Evolutionary conservation across 1,140 invertebrate genomes (phyloP).

Genomic region (Penaeus chinensis): DNA sequence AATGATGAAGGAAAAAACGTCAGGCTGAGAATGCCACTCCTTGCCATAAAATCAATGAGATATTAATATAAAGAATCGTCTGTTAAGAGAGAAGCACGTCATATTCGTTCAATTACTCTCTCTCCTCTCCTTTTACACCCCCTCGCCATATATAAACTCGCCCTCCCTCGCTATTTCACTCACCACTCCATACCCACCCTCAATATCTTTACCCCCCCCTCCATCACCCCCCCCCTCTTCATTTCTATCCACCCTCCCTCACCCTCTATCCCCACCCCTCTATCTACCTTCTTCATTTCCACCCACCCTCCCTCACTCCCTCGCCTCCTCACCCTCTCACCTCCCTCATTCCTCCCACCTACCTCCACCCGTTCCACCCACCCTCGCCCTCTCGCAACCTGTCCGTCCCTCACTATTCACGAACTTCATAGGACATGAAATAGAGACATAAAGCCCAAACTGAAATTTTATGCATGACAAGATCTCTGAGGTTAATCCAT

Average conservation of each 20-base stretch:
- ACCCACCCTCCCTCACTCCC: background rate
- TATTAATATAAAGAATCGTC: background rate
- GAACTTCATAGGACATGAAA: no score
- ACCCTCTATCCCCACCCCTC: background rate
- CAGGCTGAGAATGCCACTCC: no score
- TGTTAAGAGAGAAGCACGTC: background rate
- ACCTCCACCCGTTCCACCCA: background rate
- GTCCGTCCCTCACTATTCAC: background rate
- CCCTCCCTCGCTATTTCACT: background rate
- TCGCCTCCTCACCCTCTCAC: background rate
- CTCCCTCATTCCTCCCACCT: background rate
- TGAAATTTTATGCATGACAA: no score
- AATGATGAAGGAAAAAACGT: no score
- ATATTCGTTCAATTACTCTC: background rate
- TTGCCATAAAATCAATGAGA: background rate
- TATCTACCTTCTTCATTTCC: background rate
- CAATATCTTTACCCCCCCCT: background rate
- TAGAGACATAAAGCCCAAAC: no score
- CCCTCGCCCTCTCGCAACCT: background rate
- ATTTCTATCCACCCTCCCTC: no score
- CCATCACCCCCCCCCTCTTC: background rate
- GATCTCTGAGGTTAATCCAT: no score
- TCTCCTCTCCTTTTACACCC: background rate
- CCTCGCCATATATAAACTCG: background rate
- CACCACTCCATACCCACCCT: background rate